phyloP scores from a whole-genome alignment of 2,113 vertebrate genomes.

The Chiloscyllium plagiosum region DNA sequence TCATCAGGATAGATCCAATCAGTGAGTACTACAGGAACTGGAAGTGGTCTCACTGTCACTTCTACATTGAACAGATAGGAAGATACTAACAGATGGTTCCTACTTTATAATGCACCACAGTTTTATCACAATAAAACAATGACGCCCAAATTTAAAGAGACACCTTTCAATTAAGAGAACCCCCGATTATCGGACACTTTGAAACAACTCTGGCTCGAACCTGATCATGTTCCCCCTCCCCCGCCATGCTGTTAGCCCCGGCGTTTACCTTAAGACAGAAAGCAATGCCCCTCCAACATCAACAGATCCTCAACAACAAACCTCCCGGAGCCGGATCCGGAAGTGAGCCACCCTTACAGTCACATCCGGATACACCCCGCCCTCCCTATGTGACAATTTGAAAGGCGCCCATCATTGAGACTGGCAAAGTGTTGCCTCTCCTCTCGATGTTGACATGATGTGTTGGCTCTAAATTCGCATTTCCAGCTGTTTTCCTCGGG shows the following conservation, averaged over 20 bases:
- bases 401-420: neutral
- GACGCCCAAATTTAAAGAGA: neutral
- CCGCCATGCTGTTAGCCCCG: neutral
- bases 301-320: neutral
- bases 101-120: neutral
- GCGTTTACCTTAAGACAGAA: neutral
- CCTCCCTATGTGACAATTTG: neutral
- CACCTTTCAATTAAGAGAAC: too few relatives aligned
- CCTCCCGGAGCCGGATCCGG: neutral
- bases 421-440: neutral
- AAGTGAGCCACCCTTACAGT: neutral
- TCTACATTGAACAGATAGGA: neutral
- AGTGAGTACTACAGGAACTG: neutral
- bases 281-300: neutral
- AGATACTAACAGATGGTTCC: neutral
- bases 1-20: neutral
- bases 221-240: neutral
- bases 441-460: too few relatives aligned
- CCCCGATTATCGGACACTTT: too few relatives aligned
- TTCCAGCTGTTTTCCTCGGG: neutral
- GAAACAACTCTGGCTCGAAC: too few relatives aligned
- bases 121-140: neutral
- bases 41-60: neutral
- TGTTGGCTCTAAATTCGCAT: neutral
- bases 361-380: neutral